phyloP scores from a whole-genome alignment of 2,113 vertebrate genomes.

The Mesocricetus auratus region DNA sequence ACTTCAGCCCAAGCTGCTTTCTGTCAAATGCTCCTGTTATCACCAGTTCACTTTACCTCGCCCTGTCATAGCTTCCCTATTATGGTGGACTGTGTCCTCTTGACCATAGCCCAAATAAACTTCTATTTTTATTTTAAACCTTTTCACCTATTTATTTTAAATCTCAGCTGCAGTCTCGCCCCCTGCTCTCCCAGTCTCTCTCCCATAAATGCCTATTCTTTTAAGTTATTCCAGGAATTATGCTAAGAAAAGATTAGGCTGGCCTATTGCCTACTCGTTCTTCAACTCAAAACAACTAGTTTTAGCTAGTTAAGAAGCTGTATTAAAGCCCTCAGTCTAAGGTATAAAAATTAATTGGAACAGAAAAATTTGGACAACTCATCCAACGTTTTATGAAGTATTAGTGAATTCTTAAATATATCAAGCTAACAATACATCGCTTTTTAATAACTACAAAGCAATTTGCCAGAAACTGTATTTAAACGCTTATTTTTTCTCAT shows the following conservation, averaged over 20 bases:
- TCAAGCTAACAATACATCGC: neutral
- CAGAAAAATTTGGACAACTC: neutral
- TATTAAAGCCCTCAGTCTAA: neutral
- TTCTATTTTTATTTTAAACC: neutral
- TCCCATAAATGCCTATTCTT: neutral
- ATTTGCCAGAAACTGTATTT: constrained; percentile 7
- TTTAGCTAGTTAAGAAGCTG: neutral
- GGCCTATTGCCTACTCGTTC: neutral
- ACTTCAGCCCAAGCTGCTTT: neutral
- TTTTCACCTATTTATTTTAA: neutral
- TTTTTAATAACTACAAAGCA: neutral
- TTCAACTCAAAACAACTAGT: neutral
- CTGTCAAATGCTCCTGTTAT: neutral
- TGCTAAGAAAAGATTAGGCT: neutral
- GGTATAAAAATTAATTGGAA: neutral
- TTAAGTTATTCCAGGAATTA: neutral
- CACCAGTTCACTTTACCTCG: neutral
- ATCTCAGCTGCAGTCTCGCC: neutral
- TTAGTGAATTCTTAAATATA: neutral
- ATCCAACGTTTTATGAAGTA: neutral
- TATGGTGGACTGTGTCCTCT: neutral
- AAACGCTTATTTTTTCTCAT: neutral
- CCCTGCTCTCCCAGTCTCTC: neutral
- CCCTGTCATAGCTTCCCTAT: neutral
- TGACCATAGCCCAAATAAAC: neutral